Evolutionary conservation across 2,113 vertebrate genomes (phyloP), one percentile per base, ranked within the genome.

Genomic region (Larimichthys polyactis): DNA sequence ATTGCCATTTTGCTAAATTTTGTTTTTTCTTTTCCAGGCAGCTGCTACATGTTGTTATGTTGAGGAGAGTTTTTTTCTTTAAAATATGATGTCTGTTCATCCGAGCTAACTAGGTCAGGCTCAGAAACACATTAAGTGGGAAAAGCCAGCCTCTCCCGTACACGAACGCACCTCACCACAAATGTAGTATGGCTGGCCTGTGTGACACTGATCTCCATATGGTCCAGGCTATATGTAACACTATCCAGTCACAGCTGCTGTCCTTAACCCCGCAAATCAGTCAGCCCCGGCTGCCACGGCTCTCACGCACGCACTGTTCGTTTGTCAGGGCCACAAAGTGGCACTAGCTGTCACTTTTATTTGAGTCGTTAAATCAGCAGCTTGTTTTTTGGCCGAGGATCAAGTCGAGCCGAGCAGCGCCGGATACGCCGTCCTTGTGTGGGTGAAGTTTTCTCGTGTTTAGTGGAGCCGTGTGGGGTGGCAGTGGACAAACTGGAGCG

Each of bases 341-440:
- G 85, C 71, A 75, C 74, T 88, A 69, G 16, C 68, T 91, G 84
- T 79, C 75, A 75, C 77, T 89, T 91, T 90, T 89, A 82, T 92
- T 92, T 89, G 92, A 94, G 22, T 19, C 19, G 70, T 46, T 29
- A 67, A 49, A 87, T 83, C 81, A 81, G 22, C 19, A 68, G 70
- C 87, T 90, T 90, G 84, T 85, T 86, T 86, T 76, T 91, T 94
- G 93, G 93, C 90, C 43, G 58, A 32, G 69, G 79, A 89, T 91
- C 78, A 92, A 62, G 87, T 83, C 73, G 79, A 81, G 75, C 66
- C 51, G 64, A 82, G 81, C 22, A 27, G 19, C 40, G 36, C 32
- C 9, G 2, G 6, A 71, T 36, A 63, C 6, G 12, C 7, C 54
- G 49, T 64, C 11, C 19, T 24, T 32, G 24, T 14, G 46, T 51